Base-by-base conservation (phyloP, 1,140 invertebrate genomes). In the Brachionus manjavacas region DNA sequence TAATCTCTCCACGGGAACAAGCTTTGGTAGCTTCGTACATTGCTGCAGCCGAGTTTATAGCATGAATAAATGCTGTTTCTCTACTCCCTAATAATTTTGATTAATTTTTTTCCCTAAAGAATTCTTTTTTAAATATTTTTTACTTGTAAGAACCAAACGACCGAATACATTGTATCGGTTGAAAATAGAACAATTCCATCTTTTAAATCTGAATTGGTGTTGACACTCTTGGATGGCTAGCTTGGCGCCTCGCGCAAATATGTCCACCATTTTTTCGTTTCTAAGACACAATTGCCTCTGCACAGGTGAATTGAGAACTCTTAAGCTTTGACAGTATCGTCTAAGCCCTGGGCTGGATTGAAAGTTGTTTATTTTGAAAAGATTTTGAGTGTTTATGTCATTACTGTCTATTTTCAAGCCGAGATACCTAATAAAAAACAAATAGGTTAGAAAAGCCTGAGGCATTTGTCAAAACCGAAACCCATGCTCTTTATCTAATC, bases 1-100 rank as follows among this genome's bases (percentile, higher is more conserved):
- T 93, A 43, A 93, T 87, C 87, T 92, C 92, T 14, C 92, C 93
- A 2, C 91, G 91, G 85, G 91, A 92, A 87, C 93, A 93, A 4
- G 92, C 91, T 85, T 92, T 90, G 3, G 92, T 93, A 6, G 93
- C 91, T 3, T 92, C 91, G 87, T 93, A 92, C 31, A 92, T 92
- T 3, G 93, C 92, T 3, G 92, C 92, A 14, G 93, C 92, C 85
- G 91, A 92, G 12, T 92, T 91, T 46, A 93, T 91, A 43, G 92
- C 92, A 87, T 93, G 92, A 52, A 93, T 91, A 87, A 93, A 93
- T 0, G 92, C 92, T 6, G 92, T 92, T 86, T 93, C 92, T 86
- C 91, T 91, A 85, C 92, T 93, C 16, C 92, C 92, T 93, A 86
- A 7, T n/a, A 52, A 83, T 66, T 2, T 80, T n/a, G n/a, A n/a